Evolutionary conservation across 2,113 vertebrate genomes (phyloP), one percentile per base, ranked within the genome.

Genomic region (Myotis brandtii): DNA sequence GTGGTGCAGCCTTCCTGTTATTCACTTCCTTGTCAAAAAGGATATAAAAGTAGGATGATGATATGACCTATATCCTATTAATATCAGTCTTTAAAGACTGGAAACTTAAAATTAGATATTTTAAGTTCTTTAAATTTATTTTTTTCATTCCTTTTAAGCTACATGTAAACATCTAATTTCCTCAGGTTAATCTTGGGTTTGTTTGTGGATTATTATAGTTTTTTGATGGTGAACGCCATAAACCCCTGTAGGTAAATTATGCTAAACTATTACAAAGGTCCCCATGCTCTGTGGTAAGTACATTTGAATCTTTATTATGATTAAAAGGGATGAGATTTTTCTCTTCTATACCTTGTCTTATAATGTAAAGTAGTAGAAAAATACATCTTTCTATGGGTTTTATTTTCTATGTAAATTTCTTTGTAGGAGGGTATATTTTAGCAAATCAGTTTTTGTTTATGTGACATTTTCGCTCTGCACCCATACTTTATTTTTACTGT

Each of bases 261-360:
- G 14, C 54, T 46, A 6, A 64, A 12, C 69, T 18, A 66, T 37
- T 52, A 2, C 21, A 75, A 9, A 92, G 50, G 23, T 32, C 4
- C 1, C 34, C 20, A 0, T 76, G 37, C 32, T 82, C 69, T 80
- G 30, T 66, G 62, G 3, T n/a, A 52, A 52, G 56, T 80, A 2
- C 46, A 66, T 92, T 82, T 91, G 86, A 93, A 73, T 75, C 37
- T 80, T 50, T 40, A 27, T 87, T 93, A 9, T 40, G 18, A 62
- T 89, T 88, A 73, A 93, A 86, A 86, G 25, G 56, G 59, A 23
- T 3, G 83, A 43, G 66, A 3, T 30, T 66, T 86, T 85, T 75
- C 73, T 86, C 86, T 66, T 23, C 13, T 83, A 3, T 73, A 9
- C 52, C 23, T 67, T 86, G 18, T 95, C 48, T 94, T 80, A 34